A percentile compares a stretch with the other conserved stretches of the same genome.
Conservation (phyloP, 1,140 invertebrate genomes). For the Mya arenaria region DNA sequence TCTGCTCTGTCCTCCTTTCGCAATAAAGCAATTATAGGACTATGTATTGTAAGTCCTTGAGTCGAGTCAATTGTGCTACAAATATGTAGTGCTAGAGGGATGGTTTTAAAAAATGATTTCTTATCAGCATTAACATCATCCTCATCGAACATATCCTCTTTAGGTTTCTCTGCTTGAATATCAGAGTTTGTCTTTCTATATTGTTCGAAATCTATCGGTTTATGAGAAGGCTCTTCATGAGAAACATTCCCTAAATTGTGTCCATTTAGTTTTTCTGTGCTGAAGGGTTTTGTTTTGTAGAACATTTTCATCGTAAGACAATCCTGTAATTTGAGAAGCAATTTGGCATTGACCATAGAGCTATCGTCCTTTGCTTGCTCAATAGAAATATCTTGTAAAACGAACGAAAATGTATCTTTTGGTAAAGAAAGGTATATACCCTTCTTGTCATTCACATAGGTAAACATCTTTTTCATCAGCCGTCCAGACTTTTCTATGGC, state of each 20-base stretch:
- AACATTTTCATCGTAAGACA: neutral
- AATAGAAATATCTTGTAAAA: neutral
- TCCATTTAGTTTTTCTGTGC: neutral
- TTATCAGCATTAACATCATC: too few species aligned
- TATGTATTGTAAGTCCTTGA: neutral
- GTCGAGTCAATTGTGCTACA: neutral
- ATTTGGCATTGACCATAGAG: neutral
- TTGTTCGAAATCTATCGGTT: too few species aligned
- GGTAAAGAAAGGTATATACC: neutral
- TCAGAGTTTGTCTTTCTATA: too few species aligned
- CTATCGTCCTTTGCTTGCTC: neutral
- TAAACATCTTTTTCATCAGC: neutral
- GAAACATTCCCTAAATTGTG: too few species aligned
- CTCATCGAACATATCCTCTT: too few species aligned
- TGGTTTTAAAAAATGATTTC: neutral
- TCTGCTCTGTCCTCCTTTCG: neutral
- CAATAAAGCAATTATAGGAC: constrained; percentile 1
- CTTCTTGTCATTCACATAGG: neutral
- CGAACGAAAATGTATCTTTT: neutral
- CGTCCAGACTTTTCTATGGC: too few species aligned
- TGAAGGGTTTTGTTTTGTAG: neutral
- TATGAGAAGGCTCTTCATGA: too few species aligned
- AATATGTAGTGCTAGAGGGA: neutral
- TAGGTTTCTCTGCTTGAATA: too few species aligned
- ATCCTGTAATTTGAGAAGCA: neutral